Evolutionary conservation across 2,888 invertebrate species (phyloP), one percentile per base, ranked within the genome.

Genomic region (Andrena praecox): DNA sequence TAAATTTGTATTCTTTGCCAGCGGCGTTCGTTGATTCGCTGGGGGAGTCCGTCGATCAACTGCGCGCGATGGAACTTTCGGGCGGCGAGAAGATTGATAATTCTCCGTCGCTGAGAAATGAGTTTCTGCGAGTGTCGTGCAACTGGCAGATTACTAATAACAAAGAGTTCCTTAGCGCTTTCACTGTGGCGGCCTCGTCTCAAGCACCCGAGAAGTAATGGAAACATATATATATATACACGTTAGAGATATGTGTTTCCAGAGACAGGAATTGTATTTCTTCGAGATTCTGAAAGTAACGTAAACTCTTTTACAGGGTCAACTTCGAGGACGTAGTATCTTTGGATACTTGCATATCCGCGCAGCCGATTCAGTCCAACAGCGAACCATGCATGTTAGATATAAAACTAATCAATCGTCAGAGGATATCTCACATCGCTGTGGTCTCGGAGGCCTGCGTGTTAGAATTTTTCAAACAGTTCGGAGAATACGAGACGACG

Each of bases 381-480:
- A 76, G 42, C 12, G 90, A 89, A 71, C 84, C 92, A 2, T 94
- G 94, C 74, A 89, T 85, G 63, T 59, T 94, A 5, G 89, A 92
- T 33, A 92, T 94, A 31, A 91, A 91, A 80, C 54, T 93, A 42
- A 90, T 77, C 33, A 91, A 92, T 70, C 85, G 85, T 66, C 90
- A 93, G 64, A 92, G 85, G 82, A 93, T 94, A 67, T 88, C 90
- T 8, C 90, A 91, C 27, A 91, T 94, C 12, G 92, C 92, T 29
- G 77, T 94, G 59, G 93, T 94, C 52, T 94, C 94, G 3, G 94
- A 94, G 90, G 94, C 94, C 10, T 92, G 93, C 12, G 91, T 94
- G n/a, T 85, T 95, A 72, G 95, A 95, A 89, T 90, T 94, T 77
- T 95, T 93, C 83, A 94, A 94, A 72, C 92, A 94, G 80, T 92